These are phyloP conservation scores for Saccostrea glomerata DNA, from an alignment of 1,140 invertebrate genomes.

Conservation along the genomic window DNA sequence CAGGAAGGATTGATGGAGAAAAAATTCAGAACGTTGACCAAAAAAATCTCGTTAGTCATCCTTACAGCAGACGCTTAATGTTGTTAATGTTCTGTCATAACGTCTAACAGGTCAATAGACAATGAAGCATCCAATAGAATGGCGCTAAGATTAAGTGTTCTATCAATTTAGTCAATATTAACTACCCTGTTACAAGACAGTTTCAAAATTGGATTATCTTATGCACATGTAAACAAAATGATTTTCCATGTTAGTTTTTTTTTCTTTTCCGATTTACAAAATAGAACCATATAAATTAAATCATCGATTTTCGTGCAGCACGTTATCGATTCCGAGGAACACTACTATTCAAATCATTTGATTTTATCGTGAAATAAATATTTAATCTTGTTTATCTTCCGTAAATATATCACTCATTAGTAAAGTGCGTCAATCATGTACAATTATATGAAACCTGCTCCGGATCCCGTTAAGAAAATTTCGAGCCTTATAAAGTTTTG, in stretches of 20 bases:
- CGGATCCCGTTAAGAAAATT: neutral
- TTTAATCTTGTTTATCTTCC: constrained; percentile 5
- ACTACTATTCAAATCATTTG: neutral
- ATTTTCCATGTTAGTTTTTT: neutral
- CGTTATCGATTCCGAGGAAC: neutral
- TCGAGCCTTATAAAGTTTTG: too few relatives aligned
- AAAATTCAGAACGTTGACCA: neutral
- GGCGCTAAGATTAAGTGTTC: neutral
- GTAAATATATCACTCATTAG: neutral
- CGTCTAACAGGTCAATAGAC: too few relatives aligned
- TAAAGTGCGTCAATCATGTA: neutral
- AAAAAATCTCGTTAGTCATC: neutral
- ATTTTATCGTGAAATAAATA: neutral
- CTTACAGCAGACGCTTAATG: neutral
- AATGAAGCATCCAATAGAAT: neutral
- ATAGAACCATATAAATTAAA: neutral
- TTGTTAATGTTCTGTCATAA: neutral
- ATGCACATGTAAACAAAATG: too few relatives aligned
- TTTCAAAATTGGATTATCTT: too few relatives aligned
- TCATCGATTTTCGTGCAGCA: neutral
- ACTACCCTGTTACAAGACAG: neutral
- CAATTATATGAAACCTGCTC: neutral
- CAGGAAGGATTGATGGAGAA: neutral
- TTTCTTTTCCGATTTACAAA: neutral
- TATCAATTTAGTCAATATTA: neutral